These are phyloP conservation scores for Heliangelus exortis DNA, from an alignment of 2,797 vertebrate species.

Conservation along the genomic window DNA sequence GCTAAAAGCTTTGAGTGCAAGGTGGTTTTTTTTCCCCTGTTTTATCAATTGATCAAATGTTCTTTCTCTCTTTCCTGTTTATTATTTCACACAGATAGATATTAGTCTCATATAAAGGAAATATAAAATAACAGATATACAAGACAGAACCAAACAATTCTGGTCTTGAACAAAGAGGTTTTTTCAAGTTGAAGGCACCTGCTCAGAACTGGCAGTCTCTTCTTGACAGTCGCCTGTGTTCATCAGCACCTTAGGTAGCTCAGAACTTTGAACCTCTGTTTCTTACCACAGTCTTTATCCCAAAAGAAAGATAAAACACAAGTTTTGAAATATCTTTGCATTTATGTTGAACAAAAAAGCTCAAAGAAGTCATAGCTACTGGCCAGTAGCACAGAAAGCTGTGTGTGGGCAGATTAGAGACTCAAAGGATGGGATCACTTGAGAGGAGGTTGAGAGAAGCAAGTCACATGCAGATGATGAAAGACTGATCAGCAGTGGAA, in stretches of 20 bases:
- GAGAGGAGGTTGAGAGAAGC: slow-evolving; percentile 38
- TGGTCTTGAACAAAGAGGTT: neutral
- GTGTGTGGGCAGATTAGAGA: slow-evolving; percentile 67
- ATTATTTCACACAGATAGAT: neutral
- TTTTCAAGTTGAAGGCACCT: slow-evolving; percentile 28
- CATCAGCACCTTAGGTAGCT: slow-evolving; percentile 40
- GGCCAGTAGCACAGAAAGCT: slow-evolving; percentile 30
- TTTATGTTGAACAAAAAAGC: slow-evolving; percentile 22
- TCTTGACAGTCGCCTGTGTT: slow-evolving; percentile 22
- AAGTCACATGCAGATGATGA: slow-evolving; percentile 44
- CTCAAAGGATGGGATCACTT: neutral
- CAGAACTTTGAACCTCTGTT: slow-evolving; percentile 56
- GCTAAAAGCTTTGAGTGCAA: neutral
- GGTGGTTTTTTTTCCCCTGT: neutral
- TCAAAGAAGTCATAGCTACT: slow-evolving; percentile 36
- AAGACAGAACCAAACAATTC: slow-evolving; percentile 16
- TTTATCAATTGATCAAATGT: slow-evolving; percentile 23
- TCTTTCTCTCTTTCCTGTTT: slow-evolving; percentile 34
- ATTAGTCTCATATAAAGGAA: slow-evolving; percentile 16
- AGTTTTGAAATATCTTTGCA: slow-evolving; percentile 50
- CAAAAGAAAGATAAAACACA: slow-evolving; percentile 58
- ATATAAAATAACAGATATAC: slow-evolving; percentile 8
- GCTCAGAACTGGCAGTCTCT: slow-evolving; percentile 44
- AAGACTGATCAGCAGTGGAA: slow-evolving; percentile 10
- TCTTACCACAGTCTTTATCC: slow-evolving; percentile 13